A percentile compares a stretch with the other conserved stretches of the same genome.
Evolutionary conservation across 2,888 invertebrate species (phyloP).

Genomic region (Hirtodrosophila alboralis): DNA sequence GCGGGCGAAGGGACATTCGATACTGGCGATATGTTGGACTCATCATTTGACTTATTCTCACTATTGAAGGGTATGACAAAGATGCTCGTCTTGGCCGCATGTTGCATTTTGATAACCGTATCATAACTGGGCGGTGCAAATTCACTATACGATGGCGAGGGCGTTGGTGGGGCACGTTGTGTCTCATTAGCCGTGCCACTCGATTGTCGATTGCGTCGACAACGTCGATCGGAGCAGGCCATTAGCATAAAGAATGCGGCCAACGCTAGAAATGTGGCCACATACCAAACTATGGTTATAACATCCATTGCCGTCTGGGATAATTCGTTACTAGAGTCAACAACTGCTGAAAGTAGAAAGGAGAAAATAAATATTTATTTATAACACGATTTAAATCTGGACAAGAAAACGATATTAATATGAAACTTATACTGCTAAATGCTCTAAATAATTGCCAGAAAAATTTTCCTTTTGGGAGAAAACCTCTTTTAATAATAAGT

Average conservation of each 20-base stretch:
- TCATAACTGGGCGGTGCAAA: conserved; percentile 84
- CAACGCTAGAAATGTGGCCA: conserved; percentile 83
- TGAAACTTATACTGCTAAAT: too few species aligned
- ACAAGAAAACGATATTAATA: too few species aligned
- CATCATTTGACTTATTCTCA: conserved; percentile 46
- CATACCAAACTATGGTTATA: conserved; percentile 83
- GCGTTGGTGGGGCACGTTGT: conserved; percentile 79
- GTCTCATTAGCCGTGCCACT: conserved; percentile 51
- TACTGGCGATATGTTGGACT: conserved; percentile 14
- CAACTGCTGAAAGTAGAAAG: conserved; percentile 48
- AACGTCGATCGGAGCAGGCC: conserved; percentile 83
- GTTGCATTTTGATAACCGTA: conserved; percentile 81
- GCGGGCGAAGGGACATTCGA: conserved; percentile 37
- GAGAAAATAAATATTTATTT: neutral
- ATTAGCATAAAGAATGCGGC: conserved; percentile 83
- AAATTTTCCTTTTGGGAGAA: too few species aligned
- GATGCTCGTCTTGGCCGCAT: conserved; percentile 73
- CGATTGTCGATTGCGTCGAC: conserved; percentile 57
- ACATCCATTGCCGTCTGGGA: conserved; percentile 83
- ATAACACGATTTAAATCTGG: neutral
- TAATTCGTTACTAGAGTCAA: conserved; percentile 71
- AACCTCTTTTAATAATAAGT: too few species aligned
- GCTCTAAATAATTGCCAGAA: too few species aligned
- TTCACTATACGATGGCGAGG: conserved; percentile 83
- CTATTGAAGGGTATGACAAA: conserved; percentile 81